Base-by-base conservation (phyloP, 2,888 invertebrate species). In the Tethea ocularis region DNA sequence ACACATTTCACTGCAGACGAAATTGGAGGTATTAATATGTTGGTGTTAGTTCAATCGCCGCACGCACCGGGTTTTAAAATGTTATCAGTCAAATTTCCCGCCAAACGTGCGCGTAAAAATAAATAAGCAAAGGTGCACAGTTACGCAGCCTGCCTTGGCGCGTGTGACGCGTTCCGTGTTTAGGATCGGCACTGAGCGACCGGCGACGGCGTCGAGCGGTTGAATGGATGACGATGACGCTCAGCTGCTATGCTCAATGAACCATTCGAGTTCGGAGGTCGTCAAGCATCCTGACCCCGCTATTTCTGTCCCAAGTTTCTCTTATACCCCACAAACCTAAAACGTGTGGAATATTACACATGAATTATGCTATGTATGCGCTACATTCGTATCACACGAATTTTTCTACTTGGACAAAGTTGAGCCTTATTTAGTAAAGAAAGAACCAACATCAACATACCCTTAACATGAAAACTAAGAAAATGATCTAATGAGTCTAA, bases 231-330 rank as follows among this genome's bases (percentile, higher is more conserved):
- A 75, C 78, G 79, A 74, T 71, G 72, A 69, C 78, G 84, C 86
- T 85, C 89, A 88, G 86, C 88, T 89, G 88, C 80, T 85, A 83
- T 85, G 82, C 89, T 91, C 91, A 91, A 91, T 93, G 92, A 90
- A 90, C 84, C 89, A 88, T 85, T 83, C 80, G 83, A 86, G 91
- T 90, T 90, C 91, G 89, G 84, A 90, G 92, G 92, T 91, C 90
- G 83, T 82, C 79, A 77, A 80, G 84, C 83, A 86, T 86, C 82
- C 78, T 87, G 88, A 91, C 89, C 91, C 86, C 83, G 76, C 74
- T 67, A 72, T 78, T 82, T 80, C 74, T 78, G 75, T 77, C 79
- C 69, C 76, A 78, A 84, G 83, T 88, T 88, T 88, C 88, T 84
- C 86, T 83, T 86, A 81, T 83, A 87, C 84, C 84, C 85, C 83